phyloP scores from a whole-genome alignment of 2,888 invertebrate species.

The Ashinkailepas kermadecensis region DNA sequence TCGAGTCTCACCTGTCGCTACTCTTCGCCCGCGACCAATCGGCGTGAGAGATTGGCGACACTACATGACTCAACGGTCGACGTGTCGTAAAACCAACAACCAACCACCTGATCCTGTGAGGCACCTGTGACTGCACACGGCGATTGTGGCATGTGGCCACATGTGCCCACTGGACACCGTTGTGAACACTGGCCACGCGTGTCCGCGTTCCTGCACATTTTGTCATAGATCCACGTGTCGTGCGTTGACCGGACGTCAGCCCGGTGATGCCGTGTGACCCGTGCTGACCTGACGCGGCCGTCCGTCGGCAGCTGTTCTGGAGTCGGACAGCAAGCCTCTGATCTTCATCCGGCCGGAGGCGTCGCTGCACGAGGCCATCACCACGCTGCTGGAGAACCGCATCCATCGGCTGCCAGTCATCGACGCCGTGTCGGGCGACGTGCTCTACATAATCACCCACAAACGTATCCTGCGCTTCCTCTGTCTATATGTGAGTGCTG shows the following conservation, averaged over 20 bases:
- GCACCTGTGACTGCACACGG: no score
- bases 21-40: no score
- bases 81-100: no score
- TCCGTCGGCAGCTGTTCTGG: conserved; percentile 62
- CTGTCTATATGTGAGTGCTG: conserved; percentile 85
- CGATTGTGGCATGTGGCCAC: no score
- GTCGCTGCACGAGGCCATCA: conserved; percentile 87
- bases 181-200: no score
- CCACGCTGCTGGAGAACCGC: conserved; percentile 81
- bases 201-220: conserved; percentile 39
- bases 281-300: not conserved
- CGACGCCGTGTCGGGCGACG: conserved; percentile 89
- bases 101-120: no score
- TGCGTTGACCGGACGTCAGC: not conserved
- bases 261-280: not conserved
- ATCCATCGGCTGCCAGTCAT: conserved; percentile 97
- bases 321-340: conserved; percentile 74
- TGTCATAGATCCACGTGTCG: conserved; percentile 19
- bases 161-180: no score
- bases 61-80: no score
- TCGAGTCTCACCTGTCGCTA: no score
- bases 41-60: no score
- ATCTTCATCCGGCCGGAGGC: conserved; percentile 88
- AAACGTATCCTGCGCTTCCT: conserved; percentile 96
- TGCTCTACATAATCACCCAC: conserved; percentile 95